Evolutionary conservation across 2,888 invertebrate genomes (phyloP), one percentile per base, ranked within the genome.

Genomic region (Panopea generosa): DNA sequence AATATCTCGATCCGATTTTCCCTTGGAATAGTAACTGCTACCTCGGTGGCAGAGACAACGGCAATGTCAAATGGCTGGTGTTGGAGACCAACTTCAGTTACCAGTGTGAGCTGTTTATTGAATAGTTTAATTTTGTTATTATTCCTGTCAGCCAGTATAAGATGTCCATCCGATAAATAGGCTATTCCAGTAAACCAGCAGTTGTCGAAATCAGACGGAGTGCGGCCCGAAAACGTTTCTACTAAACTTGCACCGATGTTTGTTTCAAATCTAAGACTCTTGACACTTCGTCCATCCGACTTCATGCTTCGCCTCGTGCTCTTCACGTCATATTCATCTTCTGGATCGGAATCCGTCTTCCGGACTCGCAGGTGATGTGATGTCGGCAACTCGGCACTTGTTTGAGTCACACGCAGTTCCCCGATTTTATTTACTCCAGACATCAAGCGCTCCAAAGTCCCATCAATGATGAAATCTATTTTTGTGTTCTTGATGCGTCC

Each of bases 161-260:
- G 66, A n/a, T 55, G 29, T 1, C 73, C 77, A 27, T 74, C 66
- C 9, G 79, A 71, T 11, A 83, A 38, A n/a, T 61, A 67, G 16
- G 65, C 62, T n/a, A 83, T 72, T 7, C 85, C 85, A 0, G 85
- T 85, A 38, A 85, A 78, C 78, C 79, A 80, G 56, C 84, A 82
- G 7, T 56, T 40, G 20, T 80, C 70, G n/a, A 50, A 65, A 43
- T 85, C 85, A 18, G 81, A 66, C 6, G 70, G 40, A 0, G 84
- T 67, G 7, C 67, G 49, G 1, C 66, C 80, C n/a, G 40, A 57
- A 29, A 79, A 68, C 2, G 56, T 65, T 22, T 26, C 53, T 9
- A 57, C 29, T 22, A 50, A 40, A 14, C 57, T 60, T n/a, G 74
- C 78, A 18, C 56, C 55, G 16, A 63, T 53, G 26, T 62, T 65